Evolutionary conservation across 2,797 vertebrate species (phyloP), one percentile per base, ranked within the genome.

Genomic region (Buphagus erythrorhynchus): DNA sequence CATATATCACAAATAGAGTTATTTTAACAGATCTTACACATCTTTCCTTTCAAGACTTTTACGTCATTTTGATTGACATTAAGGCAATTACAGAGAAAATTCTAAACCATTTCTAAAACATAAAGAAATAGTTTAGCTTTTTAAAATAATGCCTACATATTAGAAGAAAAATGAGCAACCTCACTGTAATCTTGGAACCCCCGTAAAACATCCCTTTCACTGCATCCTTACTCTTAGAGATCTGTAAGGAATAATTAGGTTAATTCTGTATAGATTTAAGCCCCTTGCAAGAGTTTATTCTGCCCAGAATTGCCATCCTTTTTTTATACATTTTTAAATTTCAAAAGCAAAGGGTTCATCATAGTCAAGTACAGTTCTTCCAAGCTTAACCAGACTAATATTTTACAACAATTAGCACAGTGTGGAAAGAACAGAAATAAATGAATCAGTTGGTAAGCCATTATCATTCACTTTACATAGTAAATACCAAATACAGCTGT

Each of bases 381-480:
- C 69, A 86, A 81, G 82, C 74, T 96, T 91, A 95, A 97, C 67
- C 49, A 94, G 93, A 95, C 74, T 66, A 86, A 76, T 95, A 97
- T 97, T 97, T 97, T 97, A 66, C 72, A 78, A 66, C 69, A 76
- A 81, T 85, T 63, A 93, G 69, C 93, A 94, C 35, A 72, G 46
- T 89, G 52, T 95, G 58, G 73, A 87, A 97, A 97, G 93, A 96
- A 83, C 59, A 96, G 90, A 97, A 97, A 93, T 91, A 97, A 97
- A 97, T 96, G 97, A 97, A 97, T 97, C 93, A 97, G 68, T 51
- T 88, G 81, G 78, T 88, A 82, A 96, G 86, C 63, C 54, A 93
- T 97, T 98, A 97, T 97, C 79, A 95, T 95, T 98, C 95, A 98
- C 93, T 97, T 97, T 96, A 95, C 94, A 82, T 83, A n/a, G 31